Conservation (phyloP, 2,888 invertebrate species). For the Cheilosia vulpina region DNA sequence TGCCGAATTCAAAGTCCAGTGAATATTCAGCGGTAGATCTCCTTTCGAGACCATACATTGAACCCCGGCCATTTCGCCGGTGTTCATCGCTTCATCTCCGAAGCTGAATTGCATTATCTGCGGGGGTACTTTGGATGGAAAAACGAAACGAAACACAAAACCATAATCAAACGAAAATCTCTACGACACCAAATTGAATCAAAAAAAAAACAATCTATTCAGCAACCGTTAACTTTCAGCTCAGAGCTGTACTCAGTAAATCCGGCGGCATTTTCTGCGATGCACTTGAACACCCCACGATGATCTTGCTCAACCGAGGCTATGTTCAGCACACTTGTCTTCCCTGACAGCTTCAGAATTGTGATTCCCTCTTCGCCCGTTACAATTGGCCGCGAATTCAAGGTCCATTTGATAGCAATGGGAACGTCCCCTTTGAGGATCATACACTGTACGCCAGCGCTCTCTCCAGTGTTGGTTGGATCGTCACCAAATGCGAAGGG, state of each 20-base stretch:
- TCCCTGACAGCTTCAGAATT: slow-evolving; percentile 86
- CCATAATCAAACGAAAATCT: slow-evolving; percentile 20
- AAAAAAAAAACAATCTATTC: slow-evolving; percentile 18
- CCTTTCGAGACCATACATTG: slow-evolving; percentile 89
- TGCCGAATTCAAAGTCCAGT: slow-evolving; percentile 86
- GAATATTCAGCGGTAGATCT: slow-evolving; percentile 89
- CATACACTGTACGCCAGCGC: slow-evolving; percentile 88
- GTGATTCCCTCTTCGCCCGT: slow-evolving; percentile 84
- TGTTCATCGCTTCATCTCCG: slow-evolving; percentile 85
- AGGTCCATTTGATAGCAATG: slow-evolving; percentile 89
- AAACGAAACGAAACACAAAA: slow-evolving; percentile 39
- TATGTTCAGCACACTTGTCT: slow-evolving; percentile 87
- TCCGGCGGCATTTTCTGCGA: slow-evolving; percentile 89
- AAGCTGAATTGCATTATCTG: slow-evolving; percentile 85
- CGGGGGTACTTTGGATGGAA: slow-evolving; percentile 83
- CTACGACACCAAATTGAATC: slow-evolving; percentile 3
- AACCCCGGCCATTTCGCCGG: slow-evolving; percentile 86
- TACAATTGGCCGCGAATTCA: slow-evolving; percentile 84
- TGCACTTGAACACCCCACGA: slow-evolving; percentile 90
- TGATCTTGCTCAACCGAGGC: slow-evolving; percentile 88
- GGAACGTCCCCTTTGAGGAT: slow-evolving; percentile 92
- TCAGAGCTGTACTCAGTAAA: slow-evolving; percentile 87
- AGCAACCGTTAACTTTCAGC: slow-evolving; percentile 89
- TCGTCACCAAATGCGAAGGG: slow-evolving; percentile 90
- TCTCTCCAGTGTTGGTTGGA: slow-evolving; percentile 88